A percentile compares a stretch with the other conserved stretches of the same genome.
phyloP scores from a whole-genome alignment of 1,140 invertebrate genomes.

The Heliconius nattereri region DNA sequence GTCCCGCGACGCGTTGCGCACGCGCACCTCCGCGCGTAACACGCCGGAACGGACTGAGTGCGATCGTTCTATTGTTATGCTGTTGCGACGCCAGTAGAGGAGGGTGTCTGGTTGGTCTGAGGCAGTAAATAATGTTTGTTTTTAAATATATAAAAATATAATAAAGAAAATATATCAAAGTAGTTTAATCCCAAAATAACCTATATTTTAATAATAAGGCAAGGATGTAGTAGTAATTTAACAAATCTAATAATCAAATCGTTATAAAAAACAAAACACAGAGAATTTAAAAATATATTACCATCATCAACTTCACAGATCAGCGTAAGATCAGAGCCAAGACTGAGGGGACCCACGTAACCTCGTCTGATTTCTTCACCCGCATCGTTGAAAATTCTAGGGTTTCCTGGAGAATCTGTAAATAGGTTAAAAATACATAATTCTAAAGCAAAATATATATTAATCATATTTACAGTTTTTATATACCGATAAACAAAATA shows the following conservation, averaged over 20 bases:
- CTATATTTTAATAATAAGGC: too few species aligned
- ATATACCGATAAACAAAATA: too few species aligned
- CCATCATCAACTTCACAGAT: slow-evolving; percentile 65
- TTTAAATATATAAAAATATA: not conserved
- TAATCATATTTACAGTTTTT: too few species aligned
- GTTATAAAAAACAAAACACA: too few species aligned
- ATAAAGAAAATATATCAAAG: not conserved
- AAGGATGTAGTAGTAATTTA: too few species aligned
- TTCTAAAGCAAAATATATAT: too few species aligned
- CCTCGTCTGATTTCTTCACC: slow-evolving; percentile 54
- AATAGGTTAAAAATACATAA: not conserved
- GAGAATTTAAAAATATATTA: slow-evolving; percentile 26
- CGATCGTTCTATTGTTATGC: slow-evolving; percentile 51
- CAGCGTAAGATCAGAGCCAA: slow-evolving; percentile 58
- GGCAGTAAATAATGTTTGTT: not conserved
- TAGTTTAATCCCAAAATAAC: not conserved
- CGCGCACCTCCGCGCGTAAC: slow-evolving; percentile 51
- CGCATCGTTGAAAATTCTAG: slow-evolving; percentile 55
- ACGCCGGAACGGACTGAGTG: slow-evolving; percentile 46
- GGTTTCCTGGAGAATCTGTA: slow-evolving; percentile 61
- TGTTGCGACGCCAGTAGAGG: slow-evolving; percentile 68
- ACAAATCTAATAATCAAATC: too few species aligned
- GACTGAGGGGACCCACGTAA: slow-evolving; percentile 59
- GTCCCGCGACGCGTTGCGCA: slow-evolving; percentile 52
- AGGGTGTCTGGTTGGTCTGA: slow-evolving; percentile 59